Evolutionary conservation across 2,113 vertebrate genomes (phyloP).

Genomic region (Blennius ocellaris): DNA sequence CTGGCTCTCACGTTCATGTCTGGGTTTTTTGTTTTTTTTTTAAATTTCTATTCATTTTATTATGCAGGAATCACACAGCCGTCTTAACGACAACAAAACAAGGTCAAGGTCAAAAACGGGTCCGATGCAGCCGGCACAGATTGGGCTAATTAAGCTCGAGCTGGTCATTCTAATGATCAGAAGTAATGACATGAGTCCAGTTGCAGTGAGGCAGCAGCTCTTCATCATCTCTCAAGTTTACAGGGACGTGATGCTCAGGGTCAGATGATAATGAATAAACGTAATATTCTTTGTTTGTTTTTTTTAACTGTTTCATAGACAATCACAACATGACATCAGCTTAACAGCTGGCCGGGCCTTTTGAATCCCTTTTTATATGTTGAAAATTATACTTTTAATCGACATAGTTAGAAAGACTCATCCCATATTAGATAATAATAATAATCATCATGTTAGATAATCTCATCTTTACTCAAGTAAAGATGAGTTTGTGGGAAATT

Average conservation of each 20-base stretch:
- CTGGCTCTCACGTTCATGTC: not conserved
- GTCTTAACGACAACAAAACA: slow-evolving; percentile 7
- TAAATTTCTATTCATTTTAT: no score
- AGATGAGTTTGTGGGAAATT: no score
- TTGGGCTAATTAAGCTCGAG: slow-evolving; percentile 25
- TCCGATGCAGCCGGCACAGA: slow-evolving; percentile 6
- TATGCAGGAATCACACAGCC: not conserved
- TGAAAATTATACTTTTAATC: not conserved
- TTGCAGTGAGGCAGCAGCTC: not conserved
- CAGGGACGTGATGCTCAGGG: not conserved
- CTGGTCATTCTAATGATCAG: slow-evolving; percentile 20
- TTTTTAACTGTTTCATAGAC: slow-evolving; percentile 13
- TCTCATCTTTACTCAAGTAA: no score
- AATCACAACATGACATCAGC: slow-evolving; percentile 26
- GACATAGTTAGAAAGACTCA: slow-evolving; percentile 19
- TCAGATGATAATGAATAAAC: not conserved
- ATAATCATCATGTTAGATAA: no score
- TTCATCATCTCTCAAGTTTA: slow-evolving; percentile 31
- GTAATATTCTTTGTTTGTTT: not conserved
- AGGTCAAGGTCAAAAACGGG: slow-evolving; percentile 21
- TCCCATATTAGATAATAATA: slow-evolving; percentile 7
- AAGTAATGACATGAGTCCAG: slow-evolving; percentile 2
- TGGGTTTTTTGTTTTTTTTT: no score
- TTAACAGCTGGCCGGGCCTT: slow-evolving; percentile 20
- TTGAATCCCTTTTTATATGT: not conserved